These are phyloP conservation scores for Atta colombica DNA, from an alignment of 1,140 invertebrate species.

Conservation along the genomic window DNA sequence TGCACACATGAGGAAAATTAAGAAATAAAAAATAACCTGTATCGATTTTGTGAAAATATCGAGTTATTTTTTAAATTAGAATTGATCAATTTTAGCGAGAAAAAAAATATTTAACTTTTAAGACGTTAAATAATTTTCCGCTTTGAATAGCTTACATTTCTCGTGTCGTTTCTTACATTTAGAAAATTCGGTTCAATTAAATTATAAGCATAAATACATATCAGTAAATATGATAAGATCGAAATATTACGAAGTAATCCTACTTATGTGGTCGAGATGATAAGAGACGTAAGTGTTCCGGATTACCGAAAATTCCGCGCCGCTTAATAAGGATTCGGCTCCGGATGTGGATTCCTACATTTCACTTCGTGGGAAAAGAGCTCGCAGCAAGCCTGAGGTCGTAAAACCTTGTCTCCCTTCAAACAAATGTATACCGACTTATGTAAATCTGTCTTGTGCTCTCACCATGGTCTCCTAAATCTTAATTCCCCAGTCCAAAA, in stretches of 20 bases:
- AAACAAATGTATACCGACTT: slow-evolving; percentile 63
- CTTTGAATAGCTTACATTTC: not conserved
- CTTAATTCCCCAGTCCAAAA: slow-evolving; percentile 12
- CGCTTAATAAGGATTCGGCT: slow-evolving; percentile 50
- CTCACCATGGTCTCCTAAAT: slow-evolving; percentile 24
- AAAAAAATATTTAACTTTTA: slow-evolving; percentile 20
- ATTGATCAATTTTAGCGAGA: not conserved
- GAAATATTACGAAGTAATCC: not conserved
- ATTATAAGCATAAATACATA: not conserved
- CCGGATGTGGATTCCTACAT: slow-evolving; percentile 47
- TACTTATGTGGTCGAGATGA: not conserved
- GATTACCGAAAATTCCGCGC: slow-evolving; percentile 41
- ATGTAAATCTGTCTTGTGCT: slow-evolving; percentile 50
- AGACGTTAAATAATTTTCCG: not conserved
- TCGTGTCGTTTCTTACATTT: not conserved
- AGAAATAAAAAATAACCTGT: not conserved
- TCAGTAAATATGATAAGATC: not conserved
- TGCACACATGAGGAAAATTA: not conserved
- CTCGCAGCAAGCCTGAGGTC: slow-evolving; percentile 12
- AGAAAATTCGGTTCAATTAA: not conserved
- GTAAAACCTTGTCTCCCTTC: slow-evolving; percentile 55
- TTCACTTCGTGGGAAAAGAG: slow-evolving; percentile 65
- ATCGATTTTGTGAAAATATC: not conserved
- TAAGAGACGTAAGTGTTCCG: slow-evolving; percentile 26
- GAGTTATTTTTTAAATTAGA: not conserved